phyloP scores from a whole-genome alignment of 2,888 invertebrate species.

The Heliconius aoede region DNA sequence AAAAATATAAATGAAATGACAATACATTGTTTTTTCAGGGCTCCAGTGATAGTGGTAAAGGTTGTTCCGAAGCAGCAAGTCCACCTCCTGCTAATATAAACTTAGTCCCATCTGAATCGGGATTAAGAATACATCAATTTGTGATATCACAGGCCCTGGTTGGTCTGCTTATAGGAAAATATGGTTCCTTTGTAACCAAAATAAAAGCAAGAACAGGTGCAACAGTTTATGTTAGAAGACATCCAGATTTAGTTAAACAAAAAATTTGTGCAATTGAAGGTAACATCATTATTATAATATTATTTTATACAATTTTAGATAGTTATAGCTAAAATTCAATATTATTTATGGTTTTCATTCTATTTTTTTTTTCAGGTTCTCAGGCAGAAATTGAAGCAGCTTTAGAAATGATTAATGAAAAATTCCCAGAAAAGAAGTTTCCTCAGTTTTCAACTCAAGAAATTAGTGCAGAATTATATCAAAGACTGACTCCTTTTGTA shows the following conservation, averaged over 20 bases:
- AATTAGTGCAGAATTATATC: conserved; percentile 81
- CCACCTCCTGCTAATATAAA: conserved; percentile 86
- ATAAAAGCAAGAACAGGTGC: conserved; percentile 92
- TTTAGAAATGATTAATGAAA: conserved; percentile 91
- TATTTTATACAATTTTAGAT: neutral
- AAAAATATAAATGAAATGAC: neutral
- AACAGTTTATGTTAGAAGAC: conserved; percentile 90
- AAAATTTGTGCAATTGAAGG: conserved; percentile 94
- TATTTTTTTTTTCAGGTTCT: conserved; percentile 80
- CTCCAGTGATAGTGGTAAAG: conserved; percentile 93
- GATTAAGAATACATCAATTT: conserved; percentile 87
- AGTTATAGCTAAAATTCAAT: neutral
- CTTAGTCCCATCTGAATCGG: conserved; percentile 74
- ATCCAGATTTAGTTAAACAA: conserved; percentile 88
- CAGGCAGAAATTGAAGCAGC: conserved; percentile 91
- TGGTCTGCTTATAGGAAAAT: conserved; percentile 93
- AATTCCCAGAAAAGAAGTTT: conserved; percentile 92
- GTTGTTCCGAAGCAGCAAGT: conserved; percentile 88
- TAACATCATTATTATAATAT: conserved; percentile 53
- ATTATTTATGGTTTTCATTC: conserved; percentile 19
- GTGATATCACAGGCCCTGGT: conserved; percentile 89
- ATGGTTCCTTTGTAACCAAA: conserved; percentile 91
- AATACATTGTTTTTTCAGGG: conserved; percentile 74
- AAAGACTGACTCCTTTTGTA: conserved; percentile 76
- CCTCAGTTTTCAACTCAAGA: conserved; percentile 89